These are phyloP conservation scores for Nymphicus hollandicus DNA, from an alignment of 2,113 vertebrate genomes.

Conservation along the genomic window DNA sequence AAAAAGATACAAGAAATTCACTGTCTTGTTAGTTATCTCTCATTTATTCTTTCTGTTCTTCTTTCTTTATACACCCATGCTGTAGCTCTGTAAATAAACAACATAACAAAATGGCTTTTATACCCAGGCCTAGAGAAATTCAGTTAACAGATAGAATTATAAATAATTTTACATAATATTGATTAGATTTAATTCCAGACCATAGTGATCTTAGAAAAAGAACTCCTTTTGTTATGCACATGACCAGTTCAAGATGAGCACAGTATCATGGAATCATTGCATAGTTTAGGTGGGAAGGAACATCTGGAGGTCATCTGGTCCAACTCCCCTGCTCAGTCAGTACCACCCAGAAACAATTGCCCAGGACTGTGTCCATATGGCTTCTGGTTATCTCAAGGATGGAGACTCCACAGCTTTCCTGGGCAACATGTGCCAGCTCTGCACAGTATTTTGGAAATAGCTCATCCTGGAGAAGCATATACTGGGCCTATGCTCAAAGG, in stretches of 20 bases:
- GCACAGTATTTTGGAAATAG: neutral
- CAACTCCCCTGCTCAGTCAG: neutral
- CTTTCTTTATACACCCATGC: neutral
- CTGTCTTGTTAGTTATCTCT: neutral
- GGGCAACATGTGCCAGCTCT: neutral
- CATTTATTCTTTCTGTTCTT: neutral
- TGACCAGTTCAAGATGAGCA: neutral
- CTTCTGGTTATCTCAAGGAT: neutral
- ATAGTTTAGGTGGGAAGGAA: neutral
- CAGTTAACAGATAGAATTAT: neutral
- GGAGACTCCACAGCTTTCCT: neutral
- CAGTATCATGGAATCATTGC: neutral
- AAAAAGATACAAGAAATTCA: neutral
- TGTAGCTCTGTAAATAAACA: neutral
- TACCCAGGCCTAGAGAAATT: neutral
- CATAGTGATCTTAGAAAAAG: neutral
- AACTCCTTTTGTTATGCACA: neutral
- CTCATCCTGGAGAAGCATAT: neutral
- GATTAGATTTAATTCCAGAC: neutral
- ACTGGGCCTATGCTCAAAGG: neutral
- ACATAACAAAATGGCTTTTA: neutral
- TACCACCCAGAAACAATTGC: neutral
- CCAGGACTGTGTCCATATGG: neutral
- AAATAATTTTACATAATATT: neutral
- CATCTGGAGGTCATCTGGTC: neutral